phyloP scores from a whole-genome alignment of 1,140 invertebrate genomes.

The Camponotus floridanus region DNA sequence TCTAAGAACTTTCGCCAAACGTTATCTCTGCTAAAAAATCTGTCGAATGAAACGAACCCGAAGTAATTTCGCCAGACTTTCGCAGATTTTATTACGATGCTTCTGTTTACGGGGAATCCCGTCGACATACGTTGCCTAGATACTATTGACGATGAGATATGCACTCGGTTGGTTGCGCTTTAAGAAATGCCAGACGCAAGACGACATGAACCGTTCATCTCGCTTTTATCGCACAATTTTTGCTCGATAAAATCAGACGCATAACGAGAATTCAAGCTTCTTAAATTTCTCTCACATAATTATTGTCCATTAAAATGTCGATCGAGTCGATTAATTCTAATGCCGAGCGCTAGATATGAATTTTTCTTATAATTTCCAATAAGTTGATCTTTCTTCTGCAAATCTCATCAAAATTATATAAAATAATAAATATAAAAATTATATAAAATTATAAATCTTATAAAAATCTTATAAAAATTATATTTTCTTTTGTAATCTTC shows the following conservation, averaged over 20 bases:
- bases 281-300: not conserved
- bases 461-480: not conserved
- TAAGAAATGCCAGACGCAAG: conserved; percentile 53
- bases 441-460: too few relatives aligned
- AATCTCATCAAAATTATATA: not conserved
- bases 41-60: conserved; percentile 55
- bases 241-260: conserved; percentile 60
- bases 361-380: not conserved
- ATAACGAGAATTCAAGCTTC: conserved; percentile 20
- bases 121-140: conserved; percentile 46
- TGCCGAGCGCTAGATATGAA: not conserved
- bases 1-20: conserved; percentile 44
- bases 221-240: conserved; percentile 57
- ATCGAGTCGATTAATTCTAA: not conserved
- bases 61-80: conserved; percentile 57
- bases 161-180: conserved; percentile 44
- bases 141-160: conserved; percentile 57
- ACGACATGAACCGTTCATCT: conserved; percentile 53
- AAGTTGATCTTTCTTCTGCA: not conserved
- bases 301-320: conserved; percentile 36
- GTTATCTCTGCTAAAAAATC: conserved; percentile 58
- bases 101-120: conserved; percentile 51
- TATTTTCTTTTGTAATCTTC: not conserved
- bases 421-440: too few relatives aligned
- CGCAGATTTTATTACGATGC: conserved; percentile 55